Evolutionary conservation across 2,888 invertebrate species (phyloP), one percentile per base, ranked within the genome.

Genomic region (Tachina fera): DNA sequence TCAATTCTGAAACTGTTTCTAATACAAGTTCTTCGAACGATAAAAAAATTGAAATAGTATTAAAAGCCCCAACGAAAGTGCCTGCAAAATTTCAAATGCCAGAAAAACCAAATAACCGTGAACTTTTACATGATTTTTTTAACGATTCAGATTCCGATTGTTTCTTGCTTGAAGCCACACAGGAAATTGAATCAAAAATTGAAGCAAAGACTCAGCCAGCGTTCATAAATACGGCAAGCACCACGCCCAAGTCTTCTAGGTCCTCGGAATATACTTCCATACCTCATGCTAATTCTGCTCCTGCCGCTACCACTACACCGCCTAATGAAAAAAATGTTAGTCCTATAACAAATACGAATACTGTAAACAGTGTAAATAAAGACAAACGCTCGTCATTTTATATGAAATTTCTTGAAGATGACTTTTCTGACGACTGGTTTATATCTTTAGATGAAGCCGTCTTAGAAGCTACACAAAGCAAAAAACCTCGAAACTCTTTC

Each of bases 141-240:
- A 91, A 91, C 71, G 92, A 92, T 80, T 91, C 92, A 0, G 92
- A 91, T 74, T 89, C 89, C 0, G 92, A 92, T 87, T 88, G 89
- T 19, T 88, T 92, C 43, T 78, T 92, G 16, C 74, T 92, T 9
- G 90, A 90, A 80, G 92, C 92, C 4, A 89, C 92, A 14, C 92
- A 92, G 81, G 89, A 91, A 58, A 65, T 91, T 13, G 92, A 92
- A 80, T 88, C 89, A 4, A 86, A 89, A 43, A 88, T 88, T 8
- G 65, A 53, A 51, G 77, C 65, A 22, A 39, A 82, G 58, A 82
- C 87, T 5, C 83, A 88, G 14, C 81, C 58, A 11, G 31, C 60
- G 1, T 58, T 11, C 53, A 45, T 56, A 49, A 68, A 78, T 51
- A 11, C 11, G 16, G 11, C 51, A 43, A 74, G 14, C 14, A 63